Conservation (phyloP, 1,140 invertebrate species). For the Zaprionus capensis region DNA sequence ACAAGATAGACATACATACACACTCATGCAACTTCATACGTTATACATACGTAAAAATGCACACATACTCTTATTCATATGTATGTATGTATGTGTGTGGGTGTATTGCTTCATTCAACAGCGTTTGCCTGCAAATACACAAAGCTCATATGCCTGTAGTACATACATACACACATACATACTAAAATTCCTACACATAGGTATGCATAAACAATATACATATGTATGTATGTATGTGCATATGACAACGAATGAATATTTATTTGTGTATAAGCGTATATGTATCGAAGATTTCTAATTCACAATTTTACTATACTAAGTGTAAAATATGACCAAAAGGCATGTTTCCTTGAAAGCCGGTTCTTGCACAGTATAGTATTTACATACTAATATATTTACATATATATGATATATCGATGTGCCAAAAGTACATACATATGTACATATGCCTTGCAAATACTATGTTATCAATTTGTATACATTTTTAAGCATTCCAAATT, state of each 20-base stretch:
- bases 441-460: too few relatives aligned
- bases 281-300: background rate
- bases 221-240: background rate
- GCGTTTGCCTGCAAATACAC: background rate
- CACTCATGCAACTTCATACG: background rate
- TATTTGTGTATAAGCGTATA: background rate
- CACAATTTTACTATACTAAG: background rate
- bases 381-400: background rate
- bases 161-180: too few relatives aligned
- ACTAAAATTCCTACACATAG: background rate
- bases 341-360: background rate
- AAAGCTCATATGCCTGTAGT: background rate
- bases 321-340: background rate
- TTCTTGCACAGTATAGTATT: background rate
- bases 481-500: too few relatives aligned
- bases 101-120: conserved; percentile 1
- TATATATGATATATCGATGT: background rate
- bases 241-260: background rate
- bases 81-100: background rate
- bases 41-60: background rate
- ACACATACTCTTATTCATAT: background rate
- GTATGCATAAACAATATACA: background rate
- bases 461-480: too few relatives aligned
- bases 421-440: background rate
- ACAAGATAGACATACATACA: background rate